Evolutionary conservation across 2,797 vertebrate genomes (phyloP).

Genomic region (Melanogrammus aeglefinus): DNA sequence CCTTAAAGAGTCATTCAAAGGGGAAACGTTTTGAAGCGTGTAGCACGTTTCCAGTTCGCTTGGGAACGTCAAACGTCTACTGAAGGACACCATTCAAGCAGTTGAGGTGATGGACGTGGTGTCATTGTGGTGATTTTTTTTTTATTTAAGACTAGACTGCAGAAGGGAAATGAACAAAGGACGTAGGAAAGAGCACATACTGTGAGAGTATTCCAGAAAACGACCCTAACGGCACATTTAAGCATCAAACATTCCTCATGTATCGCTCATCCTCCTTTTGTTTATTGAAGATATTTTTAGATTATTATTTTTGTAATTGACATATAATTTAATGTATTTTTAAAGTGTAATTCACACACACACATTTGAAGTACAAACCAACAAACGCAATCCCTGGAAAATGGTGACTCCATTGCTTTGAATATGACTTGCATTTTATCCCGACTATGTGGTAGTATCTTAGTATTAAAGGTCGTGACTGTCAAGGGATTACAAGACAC

Average conservation of each 20-base stretch:
- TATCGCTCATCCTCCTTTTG: not conserved
- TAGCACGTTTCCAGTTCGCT: not conserved
- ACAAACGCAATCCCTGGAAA: not conserved
- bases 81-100: not conserved
- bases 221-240: not conserved
- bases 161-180: not conserved
- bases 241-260: not conserved
- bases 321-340: not conserved
- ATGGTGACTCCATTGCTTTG: not conserved
- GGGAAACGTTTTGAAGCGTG: not conserved
- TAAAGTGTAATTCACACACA: not conserved
- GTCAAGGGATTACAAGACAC: not conserved
- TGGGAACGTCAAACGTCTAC: not conserved
- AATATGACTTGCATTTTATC: not conserved
- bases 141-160: not conserved
- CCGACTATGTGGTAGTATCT: not conserved
- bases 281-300: slow-evolving; percentile 1
- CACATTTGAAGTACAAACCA: not conserved
- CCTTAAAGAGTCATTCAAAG: not conserved
- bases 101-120: too few relatives aligned
- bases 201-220: not conserved
- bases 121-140: not conserved
- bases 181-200: not conserved
- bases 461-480: not conserved
- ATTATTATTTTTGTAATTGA: not conserved